Evolutionary conservation across 2,888 invertebrate species (phyloP).

Genomic region (Drosophila infuscata): DNA sequence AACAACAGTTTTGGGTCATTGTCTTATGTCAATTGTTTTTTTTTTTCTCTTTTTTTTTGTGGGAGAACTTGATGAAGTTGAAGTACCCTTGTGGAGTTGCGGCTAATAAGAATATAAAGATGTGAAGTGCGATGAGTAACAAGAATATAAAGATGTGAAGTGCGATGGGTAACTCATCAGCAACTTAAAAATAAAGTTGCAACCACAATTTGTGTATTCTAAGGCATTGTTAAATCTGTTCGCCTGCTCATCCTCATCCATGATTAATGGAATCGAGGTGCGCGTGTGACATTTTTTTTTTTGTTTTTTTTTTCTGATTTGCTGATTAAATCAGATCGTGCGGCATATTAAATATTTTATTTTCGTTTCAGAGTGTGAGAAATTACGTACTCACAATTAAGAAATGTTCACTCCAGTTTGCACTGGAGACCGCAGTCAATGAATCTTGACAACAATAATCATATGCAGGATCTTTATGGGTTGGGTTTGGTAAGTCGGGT

Average conservation of each 20-base stretch:
- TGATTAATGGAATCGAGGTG: slow-evolving; percentile 55
- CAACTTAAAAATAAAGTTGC: slow-evolving; percentile 1
- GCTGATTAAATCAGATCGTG: slow-evolving; percentile 67
- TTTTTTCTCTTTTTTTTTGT: background rate
- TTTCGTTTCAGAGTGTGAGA: slow-evolving; percentile 49
- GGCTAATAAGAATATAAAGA: slow-evolving; percentile 1
- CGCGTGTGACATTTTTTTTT: slow-evolving; percentile 51
- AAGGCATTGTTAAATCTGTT: slow-evolving; percentile 16
- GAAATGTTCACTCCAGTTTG: slow-evolving; percentile 12
- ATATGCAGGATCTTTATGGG: background rate
- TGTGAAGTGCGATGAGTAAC: background rate
- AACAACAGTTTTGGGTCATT: slow-evolving; percentile 62
- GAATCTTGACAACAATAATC: slow-evolving; percentile 18
- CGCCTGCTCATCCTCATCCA: slow-evolving; percentile 14
- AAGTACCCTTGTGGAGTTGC: slow-evolving; percentile 16
- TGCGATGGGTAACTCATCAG: slow-evolving; percentile 6
- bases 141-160: background rate
- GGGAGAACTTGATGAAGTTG: slow-evolving; percentile 11
- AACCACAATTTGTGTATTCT: slow-evolving; percentile 15
- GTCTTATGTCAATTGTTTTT: slow-evolving; percentile 48
- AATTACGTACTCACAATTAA: slow-evolving; percentile 16
- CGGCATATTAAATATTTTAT: slow-evolving; percentile 52
- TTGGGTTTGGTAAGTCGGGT: background rate
- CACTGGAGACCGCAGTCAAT: slow-evolving; percentile 8
- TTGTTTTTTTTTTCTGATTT: slow-evolving; percentile 17